phyloP scores from a whole-genome alignment of 1,140 invertebrate genomes.

The Solen grandis region DNA sequence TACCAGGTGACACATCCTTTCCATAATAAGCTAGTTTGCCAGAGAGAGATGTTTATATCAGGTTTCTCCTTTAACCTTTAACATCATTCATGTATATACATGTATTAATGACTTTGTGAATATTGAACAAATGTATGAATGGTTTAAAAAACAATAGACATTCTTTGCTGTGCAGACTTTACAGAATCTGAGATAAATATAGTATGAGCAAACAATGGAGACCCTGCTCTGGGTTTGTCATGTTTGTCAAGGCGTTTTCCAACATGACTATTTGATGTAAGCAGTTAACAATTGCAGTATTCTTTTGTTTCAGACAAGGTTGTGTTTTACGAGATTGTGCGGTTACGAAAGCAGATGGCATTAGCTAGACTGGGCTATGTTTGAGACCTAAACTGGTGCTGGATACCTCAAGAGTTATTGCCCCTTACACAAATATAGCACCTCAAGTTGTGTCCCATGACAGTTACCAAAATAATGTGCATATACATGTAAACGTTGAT shows the following conservation, averaged over 20 bases:
- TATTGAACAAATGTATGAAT: no score
- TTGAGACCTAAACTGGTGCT: slow-evolving; percentile 22
- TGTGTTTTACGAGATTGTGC: slow-evolving; percentile 89
- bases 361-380: slow-evolving; percentile 86
- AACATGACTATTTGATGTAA: background rate
- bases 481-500: no score
- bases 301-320: slow-evolving; percentile 85
- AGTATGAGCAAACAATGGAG: background rate
- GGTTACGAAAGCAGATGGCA: slow-evolving; percentile 88
- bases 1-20: no score
- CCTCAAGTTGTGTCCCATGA: no score
- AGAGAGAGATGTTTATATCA: no score
- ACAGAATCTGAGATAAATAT: background rate
- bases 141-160: background rate
- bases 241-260: background rate
- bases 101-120: no score
- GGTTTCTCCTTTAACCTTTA: no score
- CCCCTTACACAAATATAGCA: slow-evolving; percentile 16
- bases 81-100: no score
- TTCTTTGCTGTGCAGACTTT: background rate
- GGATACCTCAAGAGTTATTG: slow-evolving; percentile 25
- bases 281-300: background rate
- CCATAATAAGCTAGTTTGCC: no score
- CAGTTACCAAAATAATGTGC: no score
- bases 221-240: background rate